Conservation (phyloP, 1,140 invertebrate species). For the Atta cephalotes region DNA sequence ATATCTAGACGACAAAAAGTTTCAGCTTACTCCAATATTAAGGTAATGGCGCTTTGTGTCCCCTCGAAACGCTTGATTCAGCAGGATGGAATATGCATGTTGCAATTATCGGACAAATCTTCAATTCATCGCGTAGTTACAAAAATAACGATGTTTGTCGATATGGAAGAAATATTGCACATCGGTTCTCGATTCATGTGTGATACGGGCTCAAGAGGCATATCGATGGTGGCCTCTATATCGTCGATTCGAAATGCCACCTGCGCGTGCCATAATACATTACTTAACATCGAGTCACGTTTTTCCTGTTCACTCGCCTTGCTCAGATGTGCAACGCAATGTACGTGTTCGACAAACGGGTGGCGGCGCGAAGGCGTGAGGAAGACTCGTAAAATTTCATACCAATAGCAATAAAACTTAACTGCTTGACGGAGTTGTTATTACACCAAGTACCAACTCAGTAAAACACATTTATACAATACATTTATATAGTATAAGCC, state of each 20-base stretch:
- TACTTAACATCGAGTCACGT: conserved; percentile 69
- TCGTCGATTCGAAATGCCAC: conserved; percentile 44
- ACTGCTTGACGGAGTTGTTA: conserved; percentile 22
- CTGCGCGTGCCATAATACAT: conserved; percentile 65
- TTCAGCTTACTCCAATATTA: conserved; percentile 20
- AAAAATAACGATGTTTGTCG: conserved; percentile 25
- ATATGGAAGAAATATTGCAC: background rate
- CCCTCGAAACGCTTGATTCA: background rate
- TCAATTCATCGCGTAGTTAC: background rate
- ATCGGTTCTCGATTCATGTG: conserved; percentile 32
- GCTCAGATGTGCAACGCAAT: conserved; percentile 49
- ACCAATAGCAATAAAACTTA: conserved; percentile 51
- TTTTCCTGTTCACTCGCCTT: conserved; percentile 51
- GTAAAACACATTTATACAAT: conserved; percentile 24
- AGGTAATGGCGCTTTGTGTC: conserved; percentile 2
- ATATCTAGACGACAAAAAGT: background rate
- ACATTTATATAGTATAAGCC: conserved; percentile 3
- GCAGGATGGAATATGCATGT: background rate
- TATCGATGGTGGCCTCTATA: conserved; percentile 1
- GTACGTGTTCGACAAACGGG: conserved; percentile 50
- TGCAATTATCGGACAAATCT: conserved; percentile 20
- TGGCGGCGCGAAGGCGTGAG: background rate
- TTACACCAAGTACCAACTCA: background rate
- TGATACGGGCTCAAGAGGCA: background rate
- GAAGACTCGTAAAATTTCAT: conserved; percentile 48